A percentile compares a stretch with the other conserved stretches of the same genome.
These are phyloP conservation scores for Volucella zonaria DNA, from an alignment of 2,888 invertebrate genomes.

Conservation along the genomic window DNA sequence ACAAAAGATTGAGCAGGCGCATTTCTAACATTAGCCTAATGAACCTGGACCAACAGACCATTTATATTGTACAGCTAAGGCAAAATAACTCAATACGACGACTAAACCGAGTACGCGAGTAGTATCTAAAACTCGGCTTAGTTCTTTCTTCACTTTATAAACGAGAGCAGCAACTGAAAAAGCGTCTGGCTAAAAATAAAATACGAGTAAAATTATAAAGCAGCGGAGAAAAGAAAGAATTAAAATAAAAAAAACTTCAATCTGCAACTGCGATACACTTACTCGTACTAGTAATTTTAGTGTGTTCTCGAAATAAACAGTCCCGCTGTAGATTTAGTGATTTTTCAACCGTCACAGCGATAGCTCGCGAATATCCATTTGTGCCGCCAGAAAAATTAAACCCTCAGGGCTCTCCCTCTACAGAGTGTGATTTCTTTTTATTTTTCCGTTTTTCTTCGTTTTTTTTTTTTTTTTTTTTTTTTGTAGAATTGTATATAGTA, in stretches of 20 bases:
- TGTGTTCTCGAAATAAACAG: slow-evolving; percentile 57
- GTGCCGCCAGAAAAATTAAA: slow-evolving; percentile 1
- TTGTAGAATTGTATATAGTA: slow-evolving; percentile 23
- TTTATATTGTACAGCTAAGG: not conserved
- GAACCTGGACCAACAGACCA: not conserved
- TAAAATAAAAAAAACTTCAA: slow-evolving; percentile 33
- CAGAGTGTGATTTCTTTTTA: slow-evolving; percentile 13
- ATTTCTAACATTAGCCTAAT: slow-evolving; percentile 29
- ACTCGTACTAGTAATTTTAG: slow-evolving; percentile 26
- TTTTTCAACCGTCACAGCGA: slow-evolving; percentile 58
- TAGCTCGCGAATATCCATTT: slow-evolving; percentile 53
- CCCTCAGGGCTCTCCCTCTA: slow-evolving; percentile 28
- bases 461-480: not conserved
- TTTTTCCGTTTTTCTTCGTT: not conserved
- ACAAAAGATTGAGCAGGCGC: slow-evolving; percentile 52
- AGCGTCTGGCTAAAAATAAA: slow-evolving; percentile 1
- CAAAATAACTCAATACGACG: not conserved
- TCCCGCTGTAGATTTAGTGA: slow-evolving; percentile 57
- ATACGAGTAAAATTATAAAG: not conserved
- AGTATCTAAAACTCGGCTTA: slow-evolving; percentile 37
- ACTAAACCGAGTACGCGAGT: slow-evolving; percentile 1
- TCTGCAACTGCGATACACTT: slow-evolving; percentile 47
- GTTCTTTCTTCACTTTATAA: slow-evolving; percentile 6
- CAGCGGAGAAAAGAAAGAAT: no score
- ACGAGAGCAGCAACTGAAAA: slow-evolving; percentile 18